These are phyloP conservation scores for Noctua janthe DNA, from an alignment of 2,888 invertebrate genomes.

Conservation along the genomic window DNA sequence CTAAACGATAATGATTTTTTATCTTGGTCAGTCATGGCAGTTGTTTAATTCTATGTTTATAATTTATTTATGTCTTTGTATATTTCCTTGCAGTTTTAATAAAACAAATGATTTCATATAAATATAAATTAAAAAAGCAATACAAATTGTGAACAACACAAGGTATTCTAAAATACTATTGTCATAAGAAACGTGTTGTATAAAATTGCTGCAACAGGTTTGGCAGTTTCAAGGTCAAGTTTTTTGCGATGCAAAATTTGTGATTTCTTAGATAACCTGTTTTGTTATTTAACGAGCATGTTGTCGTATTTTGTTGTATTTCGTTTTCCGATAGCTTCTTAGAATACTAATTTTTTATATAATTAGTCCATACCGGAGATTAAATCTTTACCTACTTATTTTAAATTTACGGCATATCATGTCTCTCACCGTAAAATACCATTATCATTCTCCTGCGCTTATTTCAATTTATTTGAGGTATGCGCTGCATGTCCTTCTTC, in stretches of 20 bases:
- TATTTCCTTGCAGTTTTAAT: neutral
- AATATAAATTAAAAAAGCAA: no score
- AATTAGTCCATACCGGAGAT: neutral
- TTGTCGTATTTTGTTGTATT: constrained; percentile 10
- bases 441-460: neutral
- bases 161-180: neutral
- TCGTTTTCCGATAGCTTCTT: neutral
- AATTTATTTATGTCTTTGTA: neutral
- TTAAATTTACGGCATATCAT: neutral
- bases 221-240: constrained; percentile 44
- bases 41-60: neutral
- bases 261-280: constrained; percentile 34
- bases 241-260: constrained; percentile 38
- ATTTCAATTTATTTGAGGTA: neutral
- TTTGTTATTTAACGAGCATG: constrained; percentile 24
- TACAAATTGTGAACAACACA: neutral
- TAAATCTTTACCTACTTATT: neutral
- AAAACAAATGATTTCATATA: neutral
- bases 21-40: neutral
- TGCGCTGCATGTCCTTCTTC: neutral
- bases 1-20: neutral
- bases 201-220: constrained; percentile 36
- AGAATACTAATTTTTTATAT: neutral
- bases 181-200: constrained; percentile 2
- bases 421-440: neutral